A percentile compares a stretch with the other conserved stretches of the same genome.
Evolutionary conservation across 2,888 invertebrate genomes (phyloP).

Genomic region (Hydrotaea diabolus): DNA sequence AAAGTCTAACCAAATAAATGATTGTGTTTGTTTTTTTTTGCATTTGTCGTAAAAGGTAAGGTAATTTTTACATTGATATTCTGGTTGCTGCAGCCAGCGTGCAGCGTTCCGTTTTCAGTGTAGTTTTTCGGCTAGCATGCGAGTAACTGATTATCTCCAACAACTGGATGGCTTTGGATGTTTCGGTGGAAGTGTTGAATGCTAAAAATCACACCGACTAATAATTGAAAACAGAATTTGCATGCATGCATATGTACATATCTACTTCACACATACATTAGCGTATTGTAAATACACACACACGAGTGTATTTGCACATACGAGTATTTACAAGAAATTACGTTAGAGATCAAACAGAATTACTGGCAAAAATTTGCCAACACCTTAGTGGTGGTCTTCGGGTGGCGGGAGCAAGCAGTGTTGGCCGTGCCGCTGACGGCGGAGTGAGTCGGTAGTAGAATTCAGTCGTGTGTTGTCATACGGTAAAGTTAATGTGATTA

Average conservation of each 20-base stretch:
- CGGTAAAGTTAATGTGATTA: constrained; percentile 60
- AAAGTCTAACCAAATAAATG: background rate
- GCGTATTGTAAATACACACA: constrained; percentile 10
- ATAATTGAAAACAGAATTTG: constrained; percentile 31
- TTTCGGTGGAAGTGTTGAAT: constrained; percentile 13
- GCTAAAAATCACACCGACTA: constrained; percentile 22
- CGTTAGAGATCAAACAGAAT: constrained; percentile 48
- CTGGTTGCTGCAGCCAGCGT: too few species aligned
- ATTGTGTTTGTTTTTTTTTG: background rate
- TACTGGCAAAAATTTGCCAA: constrained; percentile 45
- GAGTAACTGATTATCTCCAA: constrained; percentile 4
- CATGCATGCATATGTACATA: background rate
- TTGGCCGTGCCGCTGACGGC: background rate
- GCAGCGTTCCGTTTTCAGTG: background rate
- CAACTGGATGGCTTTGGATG: background rate
- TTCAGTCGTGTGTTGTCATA: constrained; percentile 28
- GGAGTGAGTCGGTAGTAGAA: background rate
- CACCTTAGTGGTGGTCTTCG: background rate
- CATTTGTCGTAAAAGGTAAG: constrained; percentile 26
- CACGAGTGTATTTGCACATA: background rate
- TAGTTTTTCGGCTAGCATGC: background rate
- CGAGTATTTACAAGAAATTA: constrained; percentile 35
- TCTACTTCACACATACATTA: background rate
- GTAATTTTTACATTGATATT: constrained; percentile 24
- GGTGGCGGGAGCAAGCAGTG: background rate